Conservation (phyloP, 2,113 vertebrate species). For the Pyxicephalus adspersus region DNA sequence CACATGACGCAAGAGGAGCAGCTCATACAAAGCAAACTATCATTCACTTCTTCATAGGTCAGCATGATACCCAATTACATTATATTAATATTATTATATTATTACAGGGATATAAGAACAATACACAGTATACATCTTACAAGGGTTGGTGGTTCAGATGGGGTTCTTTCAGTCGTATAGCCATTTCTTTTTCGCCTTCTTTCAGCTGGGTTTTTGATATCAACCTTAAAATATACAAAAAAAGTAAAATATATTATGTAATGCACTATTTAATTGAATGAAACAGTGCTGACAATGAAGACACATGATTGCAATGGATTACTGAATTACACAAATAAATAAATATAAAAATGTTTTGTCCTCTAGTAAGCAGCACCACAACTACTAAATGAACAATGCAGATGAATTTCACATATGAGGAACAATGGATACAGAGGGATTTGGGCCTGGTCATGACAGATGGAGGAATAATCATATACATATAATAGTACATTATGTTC, state of each 20-base stretch:
- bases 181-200: slow-evolving; percentile 40
- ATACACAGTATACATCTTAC: slow-evolving; percentile 2
- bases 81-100: no score
- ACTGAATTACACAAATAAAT: not conserved
- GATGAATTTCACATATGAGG: no score
- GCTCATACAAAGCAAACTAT: no score
- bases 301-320: not conserved
- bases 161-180: slow-evolving; percentile 11
- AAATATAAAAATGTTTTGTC: no score
- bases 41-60: no score
- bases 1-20: no score
- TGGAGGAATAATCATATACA: not conserved
- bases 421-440: no score
- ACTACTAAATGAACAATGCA: not conserved
- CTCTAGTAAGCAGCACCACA: not conserved
- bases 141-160: slow-evolving; percentile 17
- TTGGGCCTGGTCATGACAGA: not conserved
- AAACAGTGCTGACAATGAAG: not conserved
- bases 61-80: no score
- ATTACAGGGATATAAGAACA: no score
- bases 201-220: slow-evolving; percentile 16
- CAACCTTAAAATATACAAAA: slow-evolving; percentile 37
- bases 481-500: not conserved
- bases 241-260: not conserved
- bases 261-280: not conserved